A percentile compares a stretch with the other conserved stretches of the same genome.
Conservation (phyloP, 2,797 vertebrate species). For the Lateolabrax maculatus region DNA sequence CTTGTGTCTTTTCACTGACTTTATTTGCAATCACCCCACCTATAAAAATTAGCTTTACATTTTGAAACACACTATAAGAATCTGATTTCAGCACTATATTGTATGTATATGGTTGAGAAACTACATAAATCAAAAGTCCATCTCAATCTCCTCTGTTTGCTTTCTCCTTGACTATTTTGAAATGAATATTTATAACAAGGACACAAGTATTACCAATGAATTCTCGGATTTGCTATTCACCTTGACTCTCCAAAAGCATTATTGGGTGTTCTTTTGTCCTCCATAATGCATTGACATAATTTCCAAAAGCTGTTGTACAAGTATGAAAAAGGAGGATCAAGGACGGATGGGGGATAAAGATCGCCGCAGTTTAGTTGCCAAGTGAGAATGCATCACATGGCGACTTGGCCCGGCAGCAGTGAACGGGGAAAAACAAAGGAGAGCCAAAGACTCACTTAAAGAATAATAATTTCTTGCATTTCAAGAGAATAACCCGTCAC, state of each 20-base stretch:
- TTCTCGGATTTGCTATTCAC: constrained; percentile 6
- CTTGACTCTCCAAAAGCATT: constrained; percentile 3
- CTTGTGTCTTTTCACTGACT: background rate
- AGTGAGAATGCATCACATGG: constrained; percentile 18
- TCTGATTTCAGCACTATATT: background rate
- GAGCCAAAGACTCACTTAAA: constrained; percentile 44
- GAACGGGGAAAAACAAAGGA: background rate
- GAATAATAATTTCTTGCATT: too few species aligned
- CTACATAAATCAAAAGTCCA: background rate
- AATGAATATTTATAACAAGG: background rate
- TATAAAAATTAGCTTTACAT: background rate
- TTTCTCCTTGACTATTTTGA: background rate
- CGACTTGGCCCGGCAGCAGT: background rate
- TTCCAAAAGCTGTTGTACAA: background rate
- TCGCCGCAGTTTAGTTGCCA: constrained; percentile 28
- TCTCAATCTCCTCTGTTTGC: background rate
- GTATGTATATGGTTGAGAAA: background rate
- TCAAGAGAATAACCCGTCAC: constrained; percentile 22
- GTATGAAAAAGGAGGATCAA: constrained; percentile 8
- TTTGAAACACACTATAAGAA: background rate
- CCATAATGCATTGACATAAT: background rate
- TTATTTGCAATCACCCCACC: background rate
- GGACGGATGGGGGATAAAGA: constrained; percentile 5
- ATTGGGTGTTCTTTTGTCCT: constrained; percentile 2
- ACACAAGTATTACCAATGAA: background rate